Percentiles rank a stretch among this genome's conserved stretches.
Conservation (phyloP, 2,797 vertebrate genomes). For the Lepilemur septentrionalis region DNA sequence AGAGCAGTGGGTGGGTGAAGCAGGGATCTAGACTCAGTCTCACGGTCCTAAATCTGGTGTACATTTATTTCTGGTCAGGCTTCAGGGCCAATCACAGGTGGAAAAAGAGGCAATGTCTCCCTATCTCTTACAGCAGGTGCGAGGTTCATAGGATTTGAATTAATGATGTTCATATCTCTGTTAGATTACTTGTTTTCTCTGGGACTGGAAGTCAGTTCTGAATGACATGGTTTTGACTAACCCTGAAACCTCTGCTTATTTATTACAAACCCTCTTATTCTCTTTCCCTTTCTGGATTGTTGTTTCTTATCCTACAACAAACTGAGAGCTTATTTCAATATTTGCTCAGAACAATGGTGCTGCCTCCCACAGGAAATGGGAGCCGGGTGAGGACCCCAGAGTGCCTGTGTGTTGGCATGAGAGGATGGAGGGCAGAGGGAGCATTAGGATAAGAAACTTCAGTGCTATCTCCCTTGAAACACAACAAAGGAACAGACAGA, state of each 20-base stretch:
- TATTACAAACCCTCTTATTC: neutral
- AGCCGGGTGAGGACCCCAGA: fast-evolving
- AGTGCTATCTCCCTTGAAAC: neutral
- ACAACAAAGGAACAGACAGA: neutral
- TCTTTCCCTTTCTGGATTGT: no score
- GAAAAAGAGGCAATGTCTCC: neutral
- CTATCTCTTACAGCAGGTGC: neutral
- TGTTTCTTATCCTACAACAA: neutral
- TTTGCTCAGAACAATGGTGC: neutral
- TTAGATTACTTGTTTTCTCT: neutral
- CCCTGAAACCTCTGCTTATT: neutral
- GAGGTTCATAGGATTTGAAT: neutral
- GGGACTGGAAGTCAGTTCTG: neutral
- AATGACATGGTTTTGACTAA: neutral
- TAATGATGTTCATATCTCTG: neutral
- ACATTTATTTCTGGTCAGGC: no score
- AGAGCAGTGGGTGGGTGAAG: neutral
- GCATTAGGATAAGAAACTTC: neutral
- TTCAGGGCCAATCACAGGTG: neutral
- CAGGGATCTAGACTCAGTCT: neutral
- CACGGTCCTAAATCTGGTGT: neutral
- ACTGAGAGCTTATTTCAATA: neutral
- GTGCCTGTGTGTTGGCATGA: neutral
- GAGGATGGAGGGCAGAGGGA: neutral
- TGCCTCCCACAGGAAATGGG: neutral